Evolutionary conservation across 1,140 invertebrate species (phyloP).

Genomic region (Lutraria rhynchaena): DNA sequence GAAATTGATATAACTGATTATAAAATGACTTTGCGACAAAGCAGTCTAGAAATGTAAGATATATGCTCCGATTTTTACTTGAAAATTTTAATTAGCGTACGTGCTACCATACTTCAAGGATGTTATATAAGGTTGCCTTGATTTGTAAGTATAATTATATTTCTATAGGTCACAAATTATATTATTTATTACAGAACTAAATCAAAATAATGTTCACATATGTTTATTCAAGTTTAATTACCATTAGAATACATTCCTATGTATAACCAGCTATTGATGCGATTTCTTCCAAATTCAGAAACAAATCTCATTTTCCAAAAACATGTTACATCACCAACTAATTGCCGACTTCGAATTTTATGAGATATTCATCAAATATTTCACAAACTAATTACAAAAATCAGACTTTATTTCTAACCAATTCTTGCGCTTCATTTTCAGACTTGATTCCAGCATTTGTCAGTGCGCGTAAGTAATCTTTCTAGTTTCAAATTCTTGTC

Average conservation of each 20-base stretch:
- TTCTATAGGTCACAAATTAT: not conserved
- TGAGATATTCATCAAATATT: no score
- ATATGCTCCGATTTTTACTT: not conserved
- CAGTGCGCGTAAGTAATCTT: no score
- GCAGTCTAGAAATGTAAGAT: not conserved
- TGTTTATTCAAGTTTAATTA: not conserved
- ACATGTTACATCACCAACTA: not conserved
- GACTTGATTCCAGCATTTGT: no score
- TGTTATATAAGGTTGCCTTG: not conserved
- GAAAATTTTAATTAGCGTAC: not conserved
- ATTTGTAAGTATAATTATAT: conserved; percentile 3
- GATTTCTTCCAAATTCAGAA: not conserved
- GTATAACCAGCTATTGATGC: not conserved
- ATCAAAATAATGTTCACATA: not conserved
- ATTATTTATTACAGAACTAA: not conserved
- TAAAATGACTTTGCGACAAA: not conserved
- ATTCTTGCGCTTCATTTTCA: no score
- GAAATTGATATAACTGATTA: not conserved
- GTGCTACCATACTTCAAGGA: not conserved
- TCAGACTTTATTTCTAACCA: no score
- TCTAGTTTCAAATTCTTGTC: no score
- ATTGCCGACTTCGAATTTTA: no score
- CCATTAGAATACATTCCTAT: not conserved
- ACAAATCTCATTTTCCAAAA: not conserved
- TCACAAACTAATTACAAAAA: no score